A percentile compares a stretch with the other conserved stretches of the same genome.
Evolutionary conservation across 2,113 vertebrate species (phyloP).

Genomic region (Nanorana parkeri): DNA sequence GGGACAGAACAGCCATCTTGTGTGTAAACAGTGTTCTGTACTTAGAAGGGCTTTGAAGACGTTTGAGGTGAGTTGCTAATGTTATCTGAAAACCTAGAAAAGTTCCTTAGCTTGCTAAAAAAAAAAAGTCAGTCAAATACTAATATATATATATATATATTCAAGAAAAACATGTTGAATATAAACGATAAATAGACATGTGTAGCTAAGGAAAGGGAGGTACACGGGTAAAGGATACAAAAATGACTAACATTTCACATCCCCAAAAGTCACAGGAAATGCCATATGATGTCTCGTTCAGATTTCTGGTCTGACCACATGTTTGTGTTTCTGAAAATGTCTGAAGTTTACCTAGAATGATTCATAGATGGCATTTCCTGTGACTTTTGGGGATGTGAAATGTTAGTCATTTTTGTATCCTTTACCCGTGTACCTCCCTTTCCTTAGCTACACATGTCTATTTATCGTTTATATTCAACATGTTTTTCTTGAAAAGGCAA

Average conservation of each 20-base stretch:
- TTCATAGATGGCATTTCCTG: not conserved
- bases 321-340: too few species aligned
- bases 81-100: not conserved
- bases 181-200: not conserved
- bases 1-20: conserved; percentile 5
- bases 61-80: conserved; percentile 9
- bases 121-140: too few species aligned
- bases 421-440: not conserved
- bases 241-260: not conserved
- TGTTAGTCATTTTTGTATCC: not conserved
- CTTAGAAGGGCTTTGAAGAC: not conserved
- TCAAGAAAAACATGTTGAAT: not conserved
- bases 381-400: not conserved
- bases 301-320: too few species aligned
- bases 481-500: not conserved
- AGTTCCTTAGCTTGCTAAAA: too few species aligned
- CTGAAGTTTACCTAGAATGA: too few species aligned
- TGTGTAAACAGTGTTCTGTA: conserved; percentile 3
- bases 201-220: not conserved
- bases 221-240: not conserved
- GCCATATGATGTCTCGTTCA: too few species aligned
- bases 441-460: not conserved
- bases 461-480: not conserved
- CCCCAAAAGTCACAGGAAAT: not conserved
- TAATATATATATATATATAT: too few species aligned